Percentiles rank a stretch among this genome's conserved stretches.
Conservation (phyloP, 2,113 vertebrate genomes). For the Paracyprichromis sp. region DNA sequence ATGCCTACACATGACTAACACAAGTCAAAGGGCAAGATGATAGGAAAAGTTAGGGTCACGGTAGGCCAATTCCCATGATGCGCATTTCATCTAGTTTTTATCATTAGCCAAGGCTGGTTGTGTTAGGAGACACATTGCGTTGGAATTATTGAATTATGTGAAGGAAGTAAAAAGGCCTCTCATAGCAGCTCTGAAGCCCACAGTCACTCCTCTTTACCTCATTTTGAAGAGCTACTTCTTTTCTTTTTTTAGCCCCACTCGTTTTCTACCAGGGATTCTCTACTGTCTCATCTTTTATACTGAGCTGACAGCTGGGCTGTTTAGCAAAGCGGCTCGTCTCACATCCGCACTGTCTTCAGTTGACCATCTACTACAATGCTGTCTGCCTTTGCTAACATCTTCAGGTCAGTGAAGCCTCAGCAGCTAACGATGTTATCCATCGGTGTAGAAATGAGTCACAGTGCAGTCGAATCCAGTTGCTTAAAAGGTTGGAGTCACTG, state of each 20-base stretch:
- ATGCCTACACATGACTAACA: conserved; percentile 34
- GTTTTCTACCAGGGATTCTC: not conserved
- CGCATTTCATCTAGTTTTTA: not conserved
- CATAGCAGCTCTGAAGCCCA: not conserved
- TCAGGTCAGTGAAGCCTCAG: conserved; percentile 32
- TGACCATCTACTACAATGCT: not conserved
- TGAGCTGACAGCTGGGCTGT: conserved; percentile 11
- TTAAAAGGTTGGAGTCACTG: conserved; percentile 11
- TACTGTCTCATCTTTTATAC: conserved; percentile 1
- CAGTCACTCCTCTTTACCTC: not conserved
- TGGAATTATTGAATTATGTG: not conserved
- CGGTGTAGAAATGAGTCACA: conserved; percentile 9
- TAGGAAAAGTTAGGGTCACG: not conserved
- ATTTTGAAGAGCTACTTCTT: conserved; percentile 9
- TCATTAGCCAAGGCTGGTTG: not conserved
- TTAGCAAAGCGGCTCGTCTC: not conserved
- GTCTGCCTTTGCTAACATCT: conserved; percentile 12
- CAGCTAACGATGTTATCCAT: conserved; percentile 18
- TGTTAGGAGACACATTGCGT: not conserved
- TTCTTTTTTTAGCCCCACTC: not conserved
- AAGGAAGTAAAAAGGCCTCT: not conserved
- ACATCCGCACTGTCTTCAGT: not conserved
- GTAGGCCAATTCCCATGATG: not conserved
- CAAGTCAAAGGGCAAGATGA: conserved; percentile 24
- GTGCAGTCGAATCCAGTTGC: not conserved